These are phyloP conservation scores for Phalacrocorax brasilianus DNA, from an alignment of 2,113 vertebrate genomes.

Conservation along the genomic window DNA sequence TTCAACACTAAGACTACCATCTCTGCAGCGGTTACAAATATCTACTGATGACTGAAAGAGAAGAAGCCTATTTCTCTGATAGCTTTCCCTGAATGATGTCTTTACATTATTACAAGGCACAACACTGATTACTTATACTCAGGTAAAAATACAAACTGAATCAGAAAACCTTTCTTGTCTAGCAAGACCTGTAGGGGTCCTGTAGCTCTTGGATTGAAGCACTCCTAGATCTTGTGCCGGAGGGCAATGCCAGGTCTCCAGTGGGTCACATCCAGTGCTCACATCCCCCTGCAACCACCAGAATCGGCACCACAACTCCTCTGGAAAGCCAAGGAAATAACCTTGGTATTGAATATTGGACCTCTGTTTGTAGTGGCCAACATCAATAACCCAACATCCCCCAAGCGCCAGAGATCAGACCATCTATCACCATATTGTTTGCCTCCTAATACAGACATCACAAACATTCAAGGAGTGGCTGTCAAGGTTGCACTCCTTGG, in stretches of 20 bases:
- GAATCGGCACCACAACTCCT: neutral
- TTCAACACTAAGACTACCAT: neutral
- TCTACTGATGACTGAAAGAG: neutral
- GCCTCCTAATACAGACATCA: neutral
- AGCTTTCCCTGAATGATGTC: neutral
- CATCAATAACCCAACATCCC: neutral
- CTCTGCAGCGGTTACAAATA: neutral
- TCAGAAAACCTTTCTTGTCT: neutral
- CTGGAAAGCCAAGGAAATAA: neutral
- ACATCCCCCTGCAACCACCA: neutral
- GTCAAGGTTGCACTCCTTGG: neutral
- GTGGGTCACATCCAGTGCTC: accelerated
- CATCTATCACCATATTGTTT: neutral
- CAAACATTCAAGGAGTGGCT: neutral
- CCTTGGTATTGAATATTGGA: neutral
- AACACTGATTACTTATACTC: neutral
- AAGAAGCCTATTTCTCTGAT: neutral
- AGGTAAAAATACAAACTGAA: neutral
- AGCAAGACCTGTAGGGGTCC: neutral
- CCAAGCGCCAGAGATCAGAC: neutral
- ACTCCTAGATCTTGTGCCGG: neutral
- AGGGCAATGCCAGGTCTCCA: neutral
- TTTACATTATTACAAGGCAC: neutral
- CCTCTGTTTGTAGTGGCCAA: neutral
- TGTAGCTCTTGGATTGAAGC: neutral